Percentiles rank a stretch among this genome's conserved stretches.
These are phyloP conservation scores for Drosophila phalerata DNA, from an alignment of 2,888 invertebrate species.

Conservation along the genomic window DNA sequence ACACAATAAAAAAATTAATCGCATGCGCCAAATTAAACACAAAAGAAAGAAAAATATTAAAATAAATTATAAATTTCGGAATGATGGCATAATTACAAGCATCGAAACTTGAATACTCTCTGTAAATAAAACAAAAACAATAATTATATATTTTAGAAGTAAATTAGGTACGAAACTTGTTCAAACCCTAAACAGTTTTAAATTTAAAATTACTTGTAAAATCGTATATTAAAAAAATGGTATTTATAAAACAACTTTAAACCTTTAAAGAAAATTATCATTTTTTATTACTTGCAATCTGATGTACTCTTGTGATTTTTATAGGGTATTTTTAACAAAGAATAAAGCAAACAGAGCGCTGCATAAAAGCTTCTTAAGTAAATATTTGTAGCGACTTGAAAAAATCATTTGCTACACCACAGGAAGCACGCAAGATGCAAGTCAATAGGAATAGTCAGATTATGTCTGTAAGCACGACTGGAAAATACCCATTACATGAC, in stretches of 20 bases:
- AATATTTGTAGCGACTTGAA: constrained; percentile 65
- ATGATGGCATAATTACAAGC: neutral
- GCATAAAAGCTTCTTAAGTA: constrained; percentile 60
- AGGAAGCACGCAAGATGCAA: constrained; percentile 34
- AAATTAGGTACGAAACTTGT: too few species aligned
- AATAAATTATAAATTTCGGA: constrained; percentile 6
- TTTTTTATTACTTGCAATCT: too few species aligned
- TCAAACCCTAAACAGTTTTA: too few species aligned
- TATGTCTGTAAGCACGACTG: neutral
- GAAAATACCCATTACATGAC: neutral
- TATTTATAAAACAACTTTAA: too few species aligned
- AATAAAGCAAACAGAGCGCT: constrained; percentile 41
- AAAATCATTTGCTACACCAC: constrained; percentile 22
- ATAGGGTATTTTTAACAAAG: constrained; percentile 25
- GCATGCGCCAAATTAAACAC: constrained; percentile 73
- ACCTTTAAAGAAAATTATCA: too few species aligned
- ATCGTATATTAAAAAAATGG: too few species aligned
- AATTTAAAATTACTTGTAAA: too few species aligned
- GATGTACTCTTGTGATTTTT: neutral
- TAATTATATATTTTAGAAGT: neutral
- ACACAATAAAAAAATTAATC: constrained; percentile 57
- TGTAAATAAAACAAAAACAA: too few species aligned
- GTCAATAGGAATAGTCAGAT: constrained; percentile 12
- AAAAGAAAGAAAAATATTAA: constrained; percentile 43
- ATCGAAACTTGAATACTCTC: constrained; percentile 10